Base-by-base conservation (phyloP, 1,140 invertebrate species). In the Bombus confusus region DNA sequence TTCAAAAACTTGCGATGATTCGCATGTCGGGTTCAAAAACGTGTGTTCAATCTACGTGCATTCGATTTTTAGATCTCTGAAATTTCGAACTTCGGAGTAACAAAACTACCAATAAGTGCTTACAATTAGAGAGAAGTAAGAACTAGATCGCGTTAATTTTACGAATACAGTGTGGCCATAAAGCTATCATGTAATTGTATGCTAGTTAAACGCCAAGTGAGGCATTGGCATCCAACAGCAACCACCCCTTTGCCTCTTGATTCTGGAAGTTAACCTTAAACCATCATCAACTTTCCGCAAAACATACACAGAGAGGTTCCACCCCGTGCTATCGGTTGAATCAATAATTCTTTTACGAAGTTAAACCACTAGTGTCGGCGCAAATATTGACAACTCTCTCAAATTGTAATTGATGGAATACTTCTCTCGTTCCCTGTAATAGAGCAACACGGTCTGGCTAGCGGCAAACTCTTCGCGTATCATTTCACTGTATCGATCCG, bases 401-500 rank as follows among this genome's bases (percentile, higher is more conserved):
- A 72, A 89, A 89, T 86, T 83, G 78, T 83, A 88, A 89, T 89
- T 88, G 88, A 89, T 88, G 87, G 83, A 82, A 85, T 82, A 79
- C 87, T 86, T 81, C 74, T 75, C 73, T 78, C 73, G 47, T 87
- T 28, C 62, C 59, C 77, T 78, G 31, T 80, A 43, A 73, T 66
- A 74, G 75, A 80, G 83, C 86, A 75, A 88, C 85, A 82, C 68
- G 80, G 62, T 77, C 80, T 43, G 69, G 34, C 41, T 69, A 52
- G 43, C 57, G n/a, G 47, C 47, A 59, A 59, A 77, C 64, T 77
- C 86, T 85, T 85, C 59, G 78, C 76, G 69, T 72, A 72, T 72
- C 39, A 80, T 88, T 89, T 88, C 87, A 85, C 68, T 78, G 86
- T 88, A 88, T 81, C 87, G 87, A 88, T 83, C 87, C 87, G 47